phyloP scores from a whole-genome alignment of 2,888 invertebrate species.

The Achlya flavicornis region DNA sequence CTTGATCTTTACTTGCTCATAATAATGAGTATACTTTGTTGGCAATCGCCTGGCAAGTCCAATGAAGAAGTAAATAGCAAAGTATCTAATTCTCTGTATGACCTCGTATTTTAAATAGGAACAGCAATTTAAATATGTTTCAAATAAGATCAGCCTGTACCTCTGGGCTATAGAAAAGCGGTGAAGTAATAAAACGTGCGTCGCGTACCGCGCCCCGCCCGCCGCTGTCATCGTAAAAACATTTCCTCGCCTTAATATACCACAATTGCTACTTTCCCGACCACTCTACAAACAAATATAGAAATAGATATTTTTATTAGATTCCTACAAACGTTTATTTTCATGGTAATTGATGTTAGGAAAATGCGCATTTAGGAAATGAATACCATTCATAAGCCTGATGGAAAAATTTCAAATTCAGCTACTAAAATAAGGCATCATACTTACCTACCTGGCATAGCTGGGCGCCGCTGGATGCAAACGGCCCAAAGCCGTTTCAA shows the following conservation, averaged over 20 bases:
- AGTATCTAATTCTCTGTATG: no score
- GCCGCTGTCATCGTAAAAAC: constrained; percentile 69
- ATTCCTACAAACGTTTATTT: background rate
- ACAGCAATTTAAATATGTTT: background rate
- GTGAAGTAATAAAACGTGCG: constrained; percentile 65
- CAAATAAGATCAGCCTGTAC: constrained; percentile 50
- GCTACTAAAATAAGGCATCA: no score
- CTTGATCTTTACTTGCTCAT: no score
- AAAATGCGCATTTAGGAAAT: background rate
- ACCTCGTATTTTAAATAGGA: no score
- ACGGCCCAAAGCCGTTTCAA: no score
- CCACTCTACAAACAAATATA: constrained; percentile 15
- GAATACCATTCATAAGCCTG: background rate
- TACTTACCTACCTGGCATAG: no score
- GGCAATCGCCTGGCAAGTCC: no score
- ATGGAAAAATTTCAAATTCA: no score
- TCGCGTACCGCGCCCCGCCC: constrained; percentile 32
- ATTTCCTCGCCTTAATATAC: constrained; percentile 68
- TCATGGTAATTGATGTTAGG: background rate
- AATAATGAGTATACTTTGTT: no score
- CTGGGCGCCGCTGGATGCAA: no score
- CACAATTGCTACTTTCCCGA: constrained; percentile 54
- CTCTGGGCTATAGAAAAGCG: constrained; percentile 44
- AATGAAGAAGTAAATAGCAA: no score
- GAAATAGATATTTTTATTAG: constrained; percentile 20